phyloP scores from a whole-genome alignment of 64 coral and sea anemone species.

The Montipora sp. region DNA sequence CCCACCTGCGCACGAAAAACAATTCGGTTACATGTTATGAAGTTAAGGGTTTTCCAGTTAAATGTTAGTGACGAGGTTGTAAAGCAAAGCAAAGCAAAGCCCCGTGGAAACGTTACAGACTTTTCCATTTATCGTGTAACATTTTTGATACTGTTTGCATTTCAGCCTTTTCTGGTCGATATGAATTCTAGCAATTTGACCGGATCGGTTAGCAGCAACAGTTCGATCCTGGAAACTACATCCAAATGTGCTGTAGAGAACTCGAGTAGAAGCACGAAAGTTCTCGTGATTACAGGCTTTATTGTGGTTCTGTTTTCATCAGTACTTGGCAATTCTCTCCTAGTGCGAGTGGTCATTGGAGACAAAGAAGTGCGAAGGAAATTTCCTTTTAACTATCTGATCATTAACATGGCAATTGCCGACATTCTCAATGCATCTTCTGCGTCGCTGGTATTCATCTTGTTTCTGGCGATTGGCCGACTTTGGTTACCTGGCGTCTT shows the following conservation, averaged over 20 bases:
- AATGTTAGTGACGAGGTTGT: too few species aligned
- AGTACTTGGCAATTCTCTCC: slow-evolving; percentile 7
- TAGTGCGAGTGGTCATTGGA: neutral
- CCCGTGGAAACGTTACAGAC: too few species aligned
- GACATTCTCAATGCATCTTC: slow-evolving; percentile 76
- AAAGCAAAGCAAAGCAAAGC: too few species aligned
- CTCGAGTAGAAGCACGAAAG: neutral
- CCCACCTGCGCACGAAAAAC: neutral
- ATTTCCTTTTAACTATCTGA: slow-evolving; percentile 76
- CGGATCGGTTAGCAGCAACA: neutral
- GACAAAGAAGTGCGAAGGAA: slow-evolving; percentile 38
- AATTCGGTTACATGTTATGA: too few species aligned
- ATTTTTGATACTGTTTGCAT: neutral
- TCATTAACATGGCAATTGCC: slow-evolving; percentile 79
- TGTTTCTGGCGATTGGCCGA: slow-evolving; percentile 31
- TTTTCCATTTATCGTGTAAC: neutral
- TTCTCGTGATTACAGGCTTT: slow-evolving; percentile 31
- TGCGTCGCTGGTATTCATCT: slow-evolving; percentile 26
- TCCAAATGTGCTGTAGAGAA: slow-evolving; percentile 14
- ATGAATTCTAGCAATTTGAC: neutral
- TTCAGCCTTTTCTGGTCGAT: neutral
- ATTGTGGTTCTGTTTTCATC: neutral
- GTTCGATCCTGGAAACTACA: neutral
- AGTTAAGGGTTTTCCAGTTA: too few species aligned
- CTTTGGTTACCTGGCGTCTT: slow-evolving; percentile 59